Evolutionary conservation across 2,888 invertebrate genomes (phyloP).

Genomic region (Phalangium opilio): DNA sequence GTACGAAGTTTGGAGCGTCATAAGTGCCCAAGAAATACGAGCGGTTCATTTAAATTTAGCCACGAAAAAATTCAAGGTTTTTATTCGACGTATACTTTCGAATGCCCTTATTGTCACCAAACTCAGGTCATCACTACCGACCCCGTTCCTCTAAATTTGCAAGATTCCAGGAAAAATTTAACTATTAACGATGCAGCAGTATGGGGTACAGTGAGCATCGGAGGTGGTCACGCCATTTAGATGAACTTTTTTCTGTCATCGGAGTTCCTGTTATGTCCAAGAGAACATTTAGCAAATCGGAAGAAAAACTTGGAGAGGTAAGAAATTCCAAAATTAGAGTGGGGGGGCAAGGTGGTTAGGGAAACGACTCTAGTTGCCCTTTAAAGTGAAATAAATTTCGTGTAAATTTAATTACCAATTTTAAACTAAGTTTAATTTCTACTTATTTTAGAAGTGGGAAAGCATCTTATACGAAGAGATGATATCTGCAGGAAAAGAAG

Average conservation of each 20-base stretch:
- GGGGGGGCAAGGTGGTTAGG: too few species aligned
- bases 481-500: background rate
- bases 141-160: too few species aligned
- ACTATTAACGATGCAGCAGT: background rate
- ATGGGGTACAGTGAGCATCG: background rate
- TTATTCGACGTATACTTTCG: too few species aligned
- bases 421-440: too few species aligned
- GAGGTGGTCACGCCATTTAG: background rate
- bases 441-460: slow-evolving; percentile 1
- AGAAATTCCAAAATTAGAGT: background rate
- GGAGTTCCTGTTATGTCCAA: background rate
- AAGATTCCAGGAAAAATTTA: background rate
- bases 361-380: background rate
- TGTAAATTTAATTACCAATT: background rate
- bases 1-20: too few species aligned
- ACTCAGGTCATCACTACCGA: too few species aligned
- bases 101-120: too few species aligned
- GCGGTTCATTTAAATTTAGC: too few species aligned
- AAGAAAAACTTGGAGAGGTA: background rate
- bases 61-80: too few species aligned
- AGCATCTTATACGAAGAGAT: too few species aligned
- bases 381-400: background rate
- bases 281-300: background rate
- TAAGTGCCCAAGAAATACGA: too few species aligned
- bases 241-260: background rate